Percentiles rank a stretch among this genome's conserved stretches.
phyloP scores from a whole-genome alignment of 53 echinoderm and acorn worm species.

The Temnopleurus reevesii region DNA sequence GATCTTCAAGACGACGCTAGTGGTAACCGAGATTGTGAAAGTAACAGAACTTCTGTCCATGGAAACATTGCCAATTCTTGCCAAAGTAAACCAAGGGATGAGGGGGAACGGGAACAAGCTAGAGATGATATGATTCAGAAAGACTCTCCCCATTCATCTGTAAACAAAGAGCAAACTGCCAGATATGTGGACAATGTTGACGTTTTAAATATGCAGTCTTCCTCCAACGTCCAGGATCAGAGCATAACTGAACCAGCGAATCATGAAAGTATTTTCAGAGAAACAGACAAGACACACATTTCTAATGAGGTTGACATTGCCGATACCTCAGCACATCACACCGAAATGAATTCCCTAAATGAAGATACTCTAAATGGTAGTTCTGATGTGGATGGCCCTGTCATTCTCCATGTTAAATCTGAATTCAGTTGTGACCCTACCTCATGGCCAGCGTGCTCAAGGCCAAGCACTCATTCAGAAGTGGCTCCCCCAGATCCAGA shows the following conservation, averaged over 20 bases:
- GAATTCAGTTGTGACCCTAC: not conserved
- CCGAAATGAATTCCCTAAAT: not conserved
- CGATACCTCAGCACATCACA: not conserved
- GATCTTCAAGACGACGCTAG: not conserved
- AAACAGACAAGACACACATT: not conserved
- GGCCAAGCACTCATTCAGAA: not conserved
- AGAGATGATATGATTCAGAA: not conserved
- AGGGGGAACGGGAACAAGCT: not conserved
- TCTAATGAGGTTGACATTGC: not conserved
- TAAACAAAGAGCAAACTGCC: not conserved
- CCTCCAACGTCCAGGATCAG: not conserved
- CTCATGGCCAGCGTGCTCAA: not conserved
- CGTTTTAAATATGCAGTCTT: not conserved
- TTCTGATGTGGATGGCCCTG: not conserved
- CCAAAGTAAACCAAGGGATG: not conserved
- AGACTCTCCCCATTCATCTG: not conserved
- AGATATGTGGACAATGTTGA: not conserved
- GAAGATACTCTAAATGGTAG: not conserved
- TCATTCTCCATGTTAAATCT: slow-evolving; percentile 10
- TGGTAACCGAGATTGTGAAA: not conserved
- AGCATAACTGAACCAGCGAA: not conserved
- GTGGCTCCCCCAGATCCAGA: not conserved
- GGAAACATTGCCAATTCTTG: not conserved
- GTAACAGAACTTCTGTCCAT: not conserved
- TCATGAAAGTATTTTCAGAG: not conserved